phyloP scores from a whole-genome alignment of 2,888 invertebrate genomes.

The Andrena bicolor region DNA sequence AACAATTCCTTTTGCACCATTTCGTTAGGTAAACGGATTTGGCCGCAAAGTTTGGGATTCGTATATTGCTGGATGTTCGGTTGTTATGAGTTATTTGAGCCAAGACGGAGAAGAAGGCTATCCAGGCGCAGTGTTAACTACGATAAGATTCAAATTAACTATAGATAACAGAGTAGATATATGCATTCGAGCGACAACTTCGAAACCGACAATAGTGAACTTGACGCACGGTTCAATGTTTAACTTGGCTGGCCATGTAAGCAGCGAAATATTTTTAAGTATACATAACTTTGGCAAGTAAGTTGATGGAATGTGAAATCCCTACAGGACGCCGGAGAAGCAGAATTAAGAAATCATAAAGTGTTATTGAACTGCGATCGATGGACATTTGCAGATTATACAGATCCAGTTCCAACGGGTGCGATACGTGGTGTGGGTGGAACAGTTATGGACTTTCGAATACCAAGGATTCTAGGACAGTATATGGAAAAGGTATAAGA shows the following conservation, averaged over 20 bases:
- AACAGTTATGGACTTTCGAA: slow-evolving; percentile 91
- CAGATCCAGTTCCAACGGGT: slow-evolving; percentile 90
- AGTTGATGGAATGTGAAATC: not conserved
- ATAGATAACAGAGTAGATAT: slow-evolving; percentile 86
- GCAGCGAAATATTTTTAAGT: slow-evolving; percentile 53
- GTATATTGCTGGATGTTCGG: slow-evolving; percentile 82
- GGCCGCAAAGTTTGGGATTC: slow-evolving; percentile 85
- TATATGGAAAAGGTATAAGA: slow-evolving; percentile 87
- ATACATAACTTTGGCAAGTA: not conserved
- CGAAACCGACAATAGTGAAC: slow-evolving; percentile 87
- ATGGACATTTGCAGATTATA: slow-evolving; percentile 89
- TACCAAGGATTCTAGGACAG: slow-evolving; percentile 88
- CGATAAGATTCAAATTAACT: slow-evolving; percentile 86
- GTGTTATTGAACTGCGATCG: slow-evolving; percentile 91
- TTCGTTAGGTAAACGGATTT: slow-evolving; percentile 74
- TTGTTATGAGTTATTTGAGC: slow-evolving; percentile 86
- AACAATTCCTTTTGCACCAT: not conserved
- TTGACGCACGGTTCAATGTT: slow-evolving; percentile 88
- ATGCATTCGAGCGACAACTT: slow-evolving; percentile 86
- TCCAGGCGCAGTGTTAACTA: slow-evolving; percentile 86
- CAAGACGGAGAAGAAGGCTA: slow-evolving; percentile 87
- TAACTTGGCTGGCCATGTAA: slow-evolving; percentile 88
- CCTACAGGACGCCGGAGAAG: slow-evolving; percentile 87
- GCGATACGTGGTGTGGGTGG: slow-evolving; percentile 90
- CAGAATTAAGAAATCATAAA: slow-evolving; percentile 89